Evolutionary conservation across 1,140 invertebrate genomes (phyloP).

Genomic region (Drosophila oshimai): DNA sequence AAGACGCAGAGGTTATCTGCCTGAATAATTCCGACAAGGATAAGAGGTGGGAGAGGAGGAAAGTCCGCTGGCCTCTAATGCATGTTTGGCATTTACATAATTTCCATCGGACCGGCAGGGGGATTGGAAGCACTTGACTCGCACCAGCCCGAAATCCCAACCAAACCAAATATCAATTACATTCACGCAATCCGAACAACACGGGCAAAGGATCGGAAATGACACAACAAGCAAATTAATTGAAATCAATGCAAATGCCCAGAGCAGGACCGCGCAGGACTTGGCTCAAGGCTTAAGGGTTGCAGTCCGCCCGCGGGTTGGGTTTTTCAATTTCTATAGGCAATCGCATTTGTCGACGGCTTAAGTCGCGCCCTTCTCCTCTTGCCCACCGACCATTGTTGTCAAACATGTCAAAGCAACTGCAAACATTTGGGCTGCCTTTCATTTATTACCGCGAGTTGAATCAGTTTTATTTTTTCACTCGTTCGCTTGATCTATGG

Average conservation of each 20-base stretch:
- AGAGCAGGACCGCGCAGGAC: slow-evolving; percentile 22
- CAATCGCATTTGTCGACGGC: slow-evolving; percentile 78
- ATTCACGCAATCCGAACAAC: slow-evolving; percentile 68
- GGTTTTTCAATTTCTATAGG: slow-evolving; percentile 63
- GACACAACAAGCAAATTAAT: slow-evolving; percentile 76
- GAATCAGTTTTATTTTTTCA: slow-evolving; percentile 54
- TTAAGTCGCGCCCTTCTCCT: slow-evolving; percentile 52
- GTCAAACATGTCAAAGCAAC: slow-evolving; percentile 82
- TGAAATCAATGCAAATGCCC: slow-evolving; percentile 79
- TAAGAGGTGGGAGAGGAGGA: slow-evolving; percentile 31
- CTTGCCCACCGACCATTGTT: slow-evolving; percentile 47
- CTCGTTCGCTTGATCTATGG: slow-evolving; percentile 61
- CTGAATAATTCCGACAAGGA: slow-evolving; percentile 53
- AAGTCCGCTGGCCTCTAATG: slow-evolving; percentile 55
- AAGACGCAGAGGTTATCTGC: slow-evolving; percentile 40
- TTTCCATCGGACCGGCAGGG: slow-evolving; percentile 29
- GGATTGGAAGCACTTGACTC: slow-evolving; percentile 56
- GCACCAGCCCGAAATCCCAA: slow-evolving; percentile 34
- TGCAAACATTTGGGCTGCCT: slow-evolving; percentile 76
- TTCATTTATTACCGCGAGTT: slow-evolving; percentile 75
- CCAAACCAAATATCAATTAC: slow-evolving; percentile 75
- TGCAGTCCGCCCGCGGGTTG: slow-evolving; percentile 17
- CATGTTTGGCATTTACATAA: slow-evolving; percentile 74
- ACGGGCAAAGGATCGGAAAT: slow-evolving; percentile 28
- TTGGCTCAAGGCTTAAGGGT: slow-evolving; percentile 58